These are phyloP conservation scores for Pocillopora damicornis DNA, from an alignment of 64 coral and sea anemone species.

Conservation along the genomic window DNA sequence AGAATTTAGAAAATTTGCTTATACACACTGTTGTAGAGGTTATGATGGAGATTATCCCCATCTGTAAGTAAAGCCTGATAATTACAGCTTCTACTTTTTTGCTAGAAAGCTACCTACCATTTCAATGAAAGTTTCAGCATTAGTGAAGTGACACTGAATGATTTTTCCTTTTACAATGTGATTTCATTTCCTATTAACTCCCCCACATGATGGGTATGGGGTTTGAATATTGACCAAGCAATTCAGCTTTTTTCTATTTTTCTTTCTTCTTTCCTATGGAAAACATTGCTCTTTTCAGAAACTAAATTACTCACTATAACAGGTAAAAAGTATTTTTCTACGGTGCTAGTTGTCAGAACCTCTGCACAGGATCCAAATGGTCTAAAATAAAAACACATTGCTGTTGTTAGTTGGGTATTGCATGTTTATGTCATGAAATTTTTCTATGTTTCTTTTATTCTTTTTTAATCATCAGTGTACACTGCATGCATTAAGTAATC, in stretches of 20 bases:
- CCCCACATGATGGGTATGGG: too few relatives aligned
- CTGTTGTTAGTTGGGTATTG: background rate
- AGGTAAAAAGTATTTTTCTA: slow-evolving; percentile 98
- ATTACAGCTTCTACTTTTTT: too few relatives aligned
- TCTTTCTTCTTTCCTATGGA: too few relatives aligned
- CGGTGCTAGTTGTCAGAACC: slow-evolving; percentile 80
- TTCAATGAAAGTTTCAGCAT: too few relatives aligned
- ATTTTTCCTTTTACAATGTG: too few relatives aligned
- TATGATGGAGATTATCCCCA: background rate
- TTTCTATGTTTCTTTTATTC: background rate
- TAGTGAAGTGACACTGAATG: too few relatives aligned
- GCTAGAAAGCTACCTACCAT: too few relatives aligned
- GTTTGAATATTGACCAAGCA: too few relatives aligned
- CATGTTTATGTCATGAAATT: background rate
- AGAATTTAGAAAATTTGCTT: background rate
- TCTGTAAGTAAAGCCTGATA: background rate
- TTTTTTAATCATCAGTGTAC: too few relatives aligned
- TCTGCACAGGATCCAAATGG: slow-evolving; percentile 99
- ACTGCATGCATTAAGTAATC: too few relatives aligned
- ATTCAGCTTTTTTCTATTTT: too few relatives aligned
- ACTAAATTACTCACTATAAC: slow-evolving; percentile 83
- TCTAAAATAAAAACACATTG: slow-evolving; percentile 50
- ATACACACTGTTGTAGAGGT: background rate
- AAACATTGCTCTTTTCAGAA: background rate
- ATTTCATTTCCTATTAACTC: too few relatives aligned